Conservation (phyloP, 2,888 invertebrate genomes). For the Leptothorax acervorum region DNA sequence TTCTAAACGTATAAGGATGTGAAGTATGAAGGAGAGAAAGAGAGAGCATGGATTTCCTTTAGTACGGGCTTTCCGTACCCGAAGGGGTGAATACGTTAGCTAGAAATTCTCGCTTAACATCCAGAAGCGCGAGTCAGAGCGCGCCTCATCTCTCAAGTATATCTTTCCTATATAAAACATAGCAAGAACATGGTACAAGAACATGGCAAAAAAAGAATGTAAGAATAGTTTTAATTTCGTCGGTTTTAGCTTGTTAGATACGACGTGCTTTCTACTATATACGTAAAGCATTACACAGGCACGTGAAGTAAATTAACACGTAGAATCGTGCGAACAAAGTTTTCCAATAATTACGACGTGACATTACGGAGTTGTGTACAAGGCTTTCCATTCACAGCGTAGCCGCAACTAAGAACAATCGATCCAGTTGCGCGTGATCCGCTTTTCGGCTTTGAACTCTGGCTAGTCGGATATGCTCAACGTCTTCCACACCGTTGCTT, state of each 20-base stretch:
- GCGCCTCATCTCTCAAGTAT: slow-evolving; percentile 12
- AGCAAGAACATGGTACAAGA: not conserved
- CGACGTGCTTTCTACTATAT: not conserved
- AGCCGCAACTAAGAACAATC: slow-evolving; percentile 51
- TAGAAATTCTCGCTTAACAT: slow-evolving; percentile 42
- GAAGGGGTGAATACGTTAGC: slow-evolving; percentile 45
- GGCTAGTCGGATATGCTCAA: slow-evolving; percentile 50
- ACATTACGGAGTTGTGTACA: slow-evolving; percentile 24
- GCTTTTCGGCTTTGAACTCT: slow-evolving; percentile 59
- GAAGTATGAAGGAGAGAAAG: slow-evolving; percentile 1
- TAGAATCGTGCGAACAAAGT: slow-evolving; percentile 13
- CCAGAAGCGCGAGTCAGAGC: slow-evolving; percentile 31
- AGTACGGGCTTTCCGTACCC: slow-evolving; percentile 22
- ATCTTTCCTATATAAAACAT: not conserved
- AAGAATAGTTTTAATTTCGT: not conserved
- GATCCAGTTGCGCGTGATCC: slow-evolving; percentile 64
- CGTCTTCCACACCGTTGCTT: slow-evolving; percentile 57
- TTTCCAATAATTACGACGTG: slow-evolving; percentile 22
- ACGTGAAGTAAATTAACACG: slow-evolving; percentile 13
- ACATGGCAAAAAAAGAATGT: not conserved
- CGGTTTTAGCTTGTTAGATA: not conserved
- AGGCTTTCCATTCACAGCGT: slow-evolving; percentile 36
- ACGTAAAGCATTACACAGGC: not conserved
- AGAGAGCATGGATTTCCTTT: slow-evolving; percentile 30
- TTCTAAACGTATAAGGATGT: slow-evolving; percentile 35